phyloP scores from a whole-genome alignment of 2,113 vertebrate genomes.

The Apus apus region DNA sequence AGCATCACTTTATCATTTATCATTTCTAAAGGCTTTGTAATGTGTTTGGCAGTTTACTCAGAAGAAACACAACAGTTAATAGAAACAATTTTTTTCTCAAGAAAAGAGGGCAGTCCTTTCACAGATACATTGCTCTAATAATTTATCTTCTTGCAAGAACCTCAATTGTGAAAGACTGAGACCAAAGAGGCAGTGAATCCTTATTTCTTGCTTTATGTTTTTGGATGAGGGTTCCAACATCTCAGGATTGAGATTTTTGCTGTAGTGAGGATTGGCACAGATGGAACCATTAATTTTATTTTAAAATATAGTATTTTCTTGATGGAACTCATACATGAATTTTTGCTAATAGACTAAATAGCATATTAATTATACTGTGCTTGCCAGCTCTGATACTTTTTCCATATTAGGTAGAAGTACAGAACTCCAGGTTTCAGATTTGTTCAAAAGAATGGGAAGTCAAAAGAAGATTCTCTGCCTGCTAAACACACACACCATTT shows the following conservation, averaged over 20 bases:
- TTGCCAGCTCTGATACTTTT: background rate
- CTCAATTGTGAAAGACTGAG: background rate
- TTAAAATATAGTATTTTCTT: background rate
- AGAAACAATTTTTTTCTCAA: background rate
- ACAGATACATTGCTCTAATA: background rate
- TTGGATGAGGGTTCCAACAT: background rate
- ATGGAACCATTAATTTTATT: background rate
- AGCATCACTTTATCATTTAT: background rate
- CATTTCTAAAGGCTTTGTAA: background rate
- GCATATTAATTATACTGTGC: background rate
- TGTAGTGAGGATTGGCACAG: background rate
- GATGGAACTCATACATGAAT: background rate
- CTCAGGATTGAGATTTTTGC: background rate
- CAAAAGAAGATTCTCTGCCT: background rate
- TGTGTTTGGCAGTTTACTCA: background rate
- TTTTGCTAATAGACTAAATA: background rate
- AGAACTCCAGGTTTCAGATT: background rate
- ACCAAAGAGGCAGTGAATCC: background rate
- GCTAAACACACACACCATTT: background rate
- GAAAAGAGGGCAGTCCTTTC: background rate
- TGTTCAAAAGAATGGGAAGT: background rate
- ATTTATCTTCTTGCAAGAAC: background rate
- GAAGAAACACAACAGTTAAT: background rate
- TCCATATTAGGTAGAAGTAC: background rate
- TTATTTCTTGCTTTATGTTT: background rate